Conservation (phyloP, 2,797 vertebrate species). For the Rallus crepitans region DNA sequence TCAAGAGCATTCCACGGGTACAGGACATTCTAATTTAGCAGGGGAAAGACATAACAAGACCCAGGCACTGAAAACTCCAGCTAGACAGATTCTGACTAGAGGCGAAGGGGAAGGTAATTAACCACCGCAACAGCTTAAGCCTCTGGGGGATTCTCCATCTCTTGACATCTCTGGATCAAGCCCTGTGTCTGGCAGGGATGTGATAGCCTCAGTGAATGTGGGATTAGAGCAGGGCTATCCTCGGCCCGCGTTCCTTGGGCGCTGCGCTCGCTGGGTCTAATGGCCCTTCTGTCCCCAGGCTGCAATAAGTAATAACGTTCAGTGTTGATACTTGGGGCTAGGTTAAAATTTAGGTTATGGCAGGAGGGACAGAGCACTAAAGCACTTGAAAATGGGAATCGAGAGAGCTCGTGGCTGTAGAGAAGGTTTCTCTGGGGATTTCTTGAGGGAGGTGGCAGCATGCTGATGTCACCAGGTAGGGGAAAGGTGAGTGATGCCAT, state of each 20-base stretch:
- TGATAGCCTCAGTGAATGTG: accelerated
- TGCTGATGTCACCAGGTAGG: accelerated
- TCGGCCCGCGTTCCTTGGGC: neutral
- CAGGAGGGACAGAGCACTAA: neutral
- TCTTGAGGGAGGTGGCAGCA: neutral
- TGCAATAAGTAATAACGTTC: accelerated
- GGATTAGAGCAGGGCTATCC: accelerated
- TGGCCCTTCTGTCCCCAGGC: neutral
- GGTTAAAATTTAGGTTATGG: neutral
- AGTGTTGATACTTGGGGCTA: neutral
- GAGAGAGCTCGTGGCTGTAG: neutral
- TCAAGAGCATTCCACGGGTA: conserved; percentile 29
- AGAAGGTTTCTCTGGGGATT: neutral
- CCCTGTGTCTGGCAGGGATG: neutral
- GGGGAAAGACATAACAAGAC: neutral
- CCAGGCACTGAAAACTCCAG: conserved; percentile 11
- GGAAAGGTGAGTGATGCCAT: accelerated
- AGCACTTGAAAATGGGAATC: neutral
- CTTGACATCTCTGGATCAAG: conserved; percentile 14
- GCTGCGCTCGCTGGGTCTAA: accelerated
- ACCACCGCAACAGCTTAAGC: neutral
- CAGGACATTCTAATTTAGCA: conserved; percentile 30
- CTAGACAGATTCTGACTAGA: conserved; percentile 20
- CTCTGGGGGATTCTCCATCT: conserved; percentile 29
- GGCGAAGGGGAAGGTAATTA: conserved; percentile 45